Evolutionary conservation across 2,113 vertebrate species (phyloP).

Genomic region (Orientallactaga bullata): DNA sequence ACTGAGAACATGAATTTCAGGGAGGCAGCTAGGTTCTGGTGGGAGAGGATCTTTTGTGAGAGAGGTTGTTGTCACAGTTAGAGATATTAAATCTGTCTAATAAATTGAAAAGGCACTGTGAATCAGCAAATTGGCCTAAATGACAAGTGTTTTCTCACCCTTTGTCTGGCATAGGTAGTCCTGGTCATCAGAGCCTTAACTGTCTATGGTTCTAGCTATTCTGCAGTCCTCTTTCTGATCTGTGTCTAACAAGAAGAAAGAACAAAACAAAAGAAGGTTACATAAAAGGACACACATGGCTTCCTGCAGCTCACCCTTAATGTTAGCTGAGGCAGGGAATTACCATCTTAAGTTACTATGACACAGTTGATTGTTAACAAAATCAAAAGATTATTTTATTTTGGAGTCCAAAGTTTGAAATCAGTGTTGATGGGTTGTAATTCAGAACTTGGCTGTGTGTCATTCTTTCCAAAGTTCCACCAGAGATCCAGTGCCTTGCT

Average conservation of each 20-base stretch:
- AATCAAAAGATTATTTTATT: neutral
- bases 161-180: neutral
- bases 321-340: neutral
- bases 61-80: neutral
- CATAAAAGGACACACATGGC: too few species aligned
- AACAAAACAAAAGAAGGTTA: neutral
- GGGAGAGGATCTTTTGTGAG: too few species aligned
- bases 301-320: neutral
- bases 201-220: too few species aligned
- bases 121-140: neutral
- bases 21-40: neutral
- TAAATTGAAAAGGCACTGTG: neutral
- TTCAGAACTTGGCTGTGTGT: neutral
- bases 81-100: neutral
- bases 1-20: neutral
- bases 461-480: neutral
- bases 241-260: neutral
- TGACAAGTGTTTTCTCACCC: neutral
- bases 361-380: neutral
- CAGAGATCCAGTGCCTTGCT: neutral
- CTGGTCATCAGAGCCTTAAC: neutral
- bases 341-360: neutral
- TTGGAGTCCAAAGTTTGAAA: neutral
- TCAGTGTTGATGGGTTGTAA: neutral
- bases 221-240: neutral